phyloP scores from a whole-genome alignment of 2,797 vertebrate species.

The Buceros bicornis region DNA sequence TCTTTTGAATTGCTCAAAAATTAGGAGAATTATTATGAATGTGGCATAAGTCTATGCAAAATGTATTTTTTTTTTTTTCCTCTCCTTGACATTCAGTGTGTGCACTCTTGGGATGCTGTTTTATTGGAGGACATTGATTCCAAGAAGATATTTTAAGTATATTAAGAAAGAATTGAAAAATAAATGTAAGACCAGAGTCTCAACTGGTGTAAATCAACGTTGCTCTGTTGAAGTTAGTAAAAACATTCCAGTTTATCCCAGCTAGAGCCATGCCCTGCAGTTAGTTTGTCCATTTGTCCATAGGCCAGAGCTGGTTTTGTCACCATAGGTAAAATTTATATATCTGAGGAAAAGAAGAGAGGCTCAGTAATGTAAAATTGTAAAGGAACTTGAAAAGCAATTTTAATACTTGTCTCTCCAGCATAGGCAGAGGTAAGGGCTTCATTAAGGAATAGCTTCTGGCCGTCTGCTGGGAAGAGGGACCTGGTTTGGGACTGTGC shows the following conservation, averaged over 20 bases:
- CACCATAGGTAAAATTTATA: not conserved
- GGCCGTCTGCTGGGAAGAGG: not conserved
- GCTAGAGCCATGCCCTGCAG: not conserved
- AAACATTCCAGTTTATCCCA: not conserved
- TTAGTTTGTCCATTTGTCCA: not conserved
- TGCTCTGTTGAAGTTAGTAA: not conserved
- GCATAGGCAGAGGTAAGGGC: not conserved
- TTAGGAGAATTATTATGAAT: constrained; percentile 58
- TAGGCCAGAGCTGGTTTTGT: not conserved
- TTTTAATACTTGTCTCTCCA: not conserved
- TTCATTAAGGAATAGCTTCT: not conserved
- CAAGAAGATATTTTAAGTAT: constrained; percentile 20
- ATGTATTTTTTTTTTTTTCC: not conserved
- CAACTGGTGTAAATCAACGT: not conserved
- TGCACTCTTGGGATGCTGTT: not conserved
- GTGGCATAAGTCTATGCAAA: constrained; percentile 11
- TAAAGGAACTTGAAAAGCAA: rapidly evolving
- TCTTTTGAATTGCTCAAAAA: constrained; percentile 64
- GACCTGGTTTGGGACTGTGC: not conserved
- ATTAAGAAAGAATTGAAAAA: not conserved
- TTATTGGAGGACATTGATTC: constrained; percentile 34
- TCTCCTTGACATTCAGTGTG: constrained; percentile 7
- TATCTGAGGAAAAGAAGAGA: not conserved
- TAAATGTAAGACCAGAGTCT: not conserved
- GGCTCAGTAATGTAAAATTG: not conserved